phyloP scores from a whole-genome alignment of 1,140 invertebrate species.

The Gerris buenoi region DNA sequence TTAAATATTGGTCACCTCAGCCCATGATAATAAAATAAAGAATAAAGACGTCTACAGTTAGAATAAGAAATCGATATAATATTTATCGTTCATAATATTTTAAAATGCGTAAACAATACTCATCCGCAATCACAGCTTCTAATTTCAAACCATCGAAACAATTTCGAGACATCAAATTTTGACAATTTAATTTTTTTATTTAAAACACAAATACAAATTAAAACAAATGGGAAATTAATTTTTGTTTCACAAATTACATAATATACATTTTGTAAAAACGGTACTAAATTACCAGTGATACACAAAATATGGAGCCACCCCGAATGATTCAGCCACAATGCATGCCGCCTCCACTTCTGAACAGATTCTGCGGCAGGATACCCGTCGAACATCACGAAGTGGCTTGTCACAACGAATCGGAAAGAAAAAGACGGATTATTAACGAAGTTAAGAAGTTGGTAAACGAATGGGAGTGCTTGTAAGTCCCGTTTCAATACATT shows the following conservation, averaged over 20 bases:
- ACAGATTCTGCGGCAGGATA: constrained; percentile 11
- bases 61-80: too few relatives aligned
- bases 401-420: constrained; percentile 7
- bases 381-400: constrained; percentile 9
- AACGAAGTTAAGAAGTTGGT: constrained; percentile 10
- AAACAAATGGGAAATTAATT: too few relatives aligned
- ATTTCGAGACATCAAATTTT: neutral
- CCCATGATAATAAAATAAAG: too few relatives aligned
- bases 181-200: neutral
- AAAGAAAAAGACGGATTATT: constrained; percentile 9
- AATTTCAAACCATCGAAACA: too few relatives aligned
- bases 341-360: neutral
- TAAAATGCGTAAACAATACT: too few relatives aligned
- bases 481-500: neutral
- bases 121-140: too few relatives aligned
- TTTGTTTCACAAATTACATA: too few relatives aligned
- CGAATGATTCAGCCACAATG: neutral
- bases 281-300: neutral
- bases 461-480: constrained; percentile 8
- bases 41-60: too few relatives aligned
- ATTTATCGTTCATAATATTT: too few relatives aligned
- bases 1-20: too few relatives aligned
- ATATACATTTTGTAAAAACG: neutral
- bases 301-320: neutral
- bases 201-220: neutral